Conservation (phyloP, 2,113 vertebrate genomes). For the Penelope pileata region DNA sequence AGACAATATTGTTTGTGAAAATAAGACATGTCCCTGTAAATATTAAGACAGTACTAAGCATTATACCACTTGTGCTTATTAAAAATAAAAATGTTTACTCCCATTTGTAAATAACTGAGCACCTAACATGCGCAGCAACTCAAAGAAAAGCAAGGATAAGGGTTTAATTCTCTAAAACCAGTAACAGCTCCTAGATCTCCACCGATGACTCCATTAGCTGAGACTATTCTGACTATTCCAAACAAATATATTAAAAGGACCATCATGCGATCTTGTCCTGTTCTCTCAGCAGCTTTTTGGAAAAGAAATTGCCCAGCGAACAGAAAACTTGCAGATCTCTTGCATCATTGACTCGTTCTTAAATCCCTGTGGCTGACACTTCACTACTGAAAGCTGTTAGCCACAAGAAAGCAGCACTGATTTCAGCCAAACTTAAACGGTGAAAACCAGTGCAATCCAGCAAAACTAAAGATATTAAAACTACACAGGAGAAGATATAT, state of each 20-base stretch:
- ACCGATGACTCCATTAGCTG: not conserved
- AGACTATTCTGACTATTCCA: not conserved
- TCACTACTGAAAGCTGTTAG: not conserved
- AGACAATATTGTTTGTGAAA: not conserved
- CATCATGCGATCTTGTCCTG: fast-evolving
- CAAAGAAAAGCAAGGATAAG: not conserved
- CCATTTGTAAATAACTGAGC: slow-evolving; percentile 6
- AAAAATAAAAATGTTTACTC: slow-evolving; percentile 39
- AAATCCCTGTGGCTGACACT: not conserved
- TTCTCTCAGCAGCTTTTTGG: not conserved
- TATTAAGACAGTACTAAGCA: not conserved
- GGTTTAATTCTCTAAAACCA: not conserved
- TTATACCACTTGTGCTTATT: not conserved
- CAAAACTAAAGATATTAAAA: not conserved
- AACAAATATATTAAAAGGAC: not conserved
- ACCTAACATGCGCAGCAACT: not conserved
- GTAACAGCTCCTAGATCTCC: not conserved
- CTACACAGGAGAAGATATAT: not conserved
- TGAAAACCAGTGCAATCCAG: not conserved
- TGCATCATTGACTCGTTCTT: not conserved
- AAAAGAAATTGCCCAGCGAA: not conserved
- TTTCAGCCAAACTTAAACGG: not conserved
- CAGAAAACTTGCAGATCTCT: not conserved
- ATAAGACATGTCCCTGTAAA: not conserved
- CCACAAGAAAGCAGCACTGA: not conserved